Conservation (phyloP, 2,797 vertebrate species). For the Capromys pilorides region DNA sequence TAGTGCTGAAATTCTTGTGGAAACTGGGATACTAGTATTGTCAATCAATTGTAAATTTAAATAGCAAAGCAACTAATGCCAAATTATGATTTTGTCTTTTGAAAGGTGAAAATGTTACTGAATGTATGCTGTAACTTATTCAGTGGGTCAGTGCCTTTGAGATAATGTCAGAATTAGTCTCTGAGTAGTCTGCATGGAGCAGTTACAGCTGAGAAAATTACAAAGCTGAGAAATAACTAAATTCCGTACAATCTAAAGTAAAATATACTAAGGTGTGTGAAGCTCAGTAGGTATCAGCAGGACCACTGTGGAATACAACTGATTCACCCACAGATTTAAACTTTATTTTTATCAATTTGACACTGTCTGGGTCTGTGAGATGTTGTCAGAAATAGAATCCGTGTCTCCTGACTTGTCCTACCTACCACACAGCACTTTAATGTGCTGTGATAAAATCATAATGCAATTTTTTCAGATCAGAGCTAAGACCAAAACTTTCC, state of each 20-base stretch:
- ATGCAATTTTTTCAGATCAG: background rate
- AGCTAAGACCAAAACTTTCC: background rate
- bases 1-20: background rate
- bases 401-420: background rate
- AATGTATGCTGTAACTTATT: background rate
- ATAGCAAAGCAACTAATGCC: background rate
- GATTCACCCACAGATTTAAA: background rate
- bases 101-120: background rate
- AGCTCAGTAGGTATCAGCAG: background rate
- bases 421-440: background rate
- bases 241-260: background rate
- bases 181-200: background rate
- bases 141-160: background rate
- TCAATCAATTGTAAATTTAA: background rate
- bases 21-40: background rate
- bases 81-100: background rate
- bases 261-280: background rate
- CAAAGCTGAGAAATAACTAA: background rate
- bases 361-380: background rate
- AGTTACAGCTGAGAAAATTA: background rate
- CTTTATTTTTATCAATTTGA: background rate
- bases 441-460: background rate
- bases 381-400: conserved; percentile 2
- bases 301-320: background rate
- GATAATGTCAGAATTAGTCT: background rate